phyloP scores from a whole-genome alignment of 2,797 vertebrate species.

The Sparus aurata region DNA sequence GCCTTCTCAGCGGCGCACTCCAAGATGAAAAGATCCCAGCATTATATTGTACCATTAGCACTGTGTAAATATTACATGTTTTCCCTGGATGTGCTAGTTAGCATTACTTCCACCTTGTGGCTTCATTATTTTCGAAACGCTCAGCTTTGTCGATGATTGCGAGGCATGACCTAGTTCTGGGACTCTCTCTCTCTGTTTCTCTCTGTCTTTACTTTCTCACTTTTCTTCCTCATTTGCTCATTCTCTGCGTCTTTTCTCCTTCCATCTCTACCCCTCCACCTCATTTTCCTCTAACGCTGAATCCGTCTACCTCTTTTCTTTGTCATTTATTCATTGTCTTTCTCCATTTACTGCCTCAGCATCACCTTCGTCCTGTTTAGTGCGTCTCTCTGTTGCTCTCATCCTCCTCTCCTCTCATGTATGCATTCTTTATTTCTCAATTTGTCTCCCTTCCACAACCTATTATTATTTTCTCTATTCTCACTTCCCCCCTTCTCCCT shows the following conservation, averaged over 20 bases:
- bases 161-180: slow-evolving; percentile 83
- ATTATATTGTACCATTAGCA: slow-evolving; percentile 76
- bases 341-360: slow-evolving; percentile 69
- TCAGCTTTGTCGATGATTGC: slow-evolving; percentile 77
- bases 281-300: slow-evolving; percentile 57
- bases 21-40: slow-evolving; percentile 68
- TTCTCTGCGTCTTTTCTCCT: slow-evolving; percentile 40
- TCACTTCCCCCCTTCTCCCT: slow-evolving; percentile 27
- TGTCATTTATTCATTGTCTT: slow-evolving; percentile 77
- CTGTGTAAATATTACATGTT: slow-evolving; percentile 84
- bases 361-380: slow-evolving; percentile 59
- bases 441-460: slow-evolving; percentile 65
- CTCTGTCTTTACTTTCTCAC: slow-evolving; percentile 69
- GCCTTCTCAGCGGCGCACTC: slow-evolving; percentile 48
- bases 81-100: slow-evolving; percentile 83
- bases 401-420: slow-evolving; percentile 53
- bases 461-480: slow-evolving; percentile 71
- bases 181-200: slow-evolving; percentile 47
- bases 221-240: slow-evolving; percentile 63
- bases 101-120: slow-evolving; percentile 83
- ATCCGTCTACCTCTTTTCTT: slow-evolving; percentile 52
- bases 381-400: slow-evolving; percentile 49
- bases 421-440: slow-evolving; percentile 75
- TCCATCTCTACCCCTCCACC: slow-evolving; percentile 44
- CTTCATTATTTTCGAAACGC: slow-evolving; percentile 84